These are phyloP conservation scores for Toxotes chatareus DNA, from an alignment of 2,113 vertebrate species.

Conservation along the genomic window DNA sequence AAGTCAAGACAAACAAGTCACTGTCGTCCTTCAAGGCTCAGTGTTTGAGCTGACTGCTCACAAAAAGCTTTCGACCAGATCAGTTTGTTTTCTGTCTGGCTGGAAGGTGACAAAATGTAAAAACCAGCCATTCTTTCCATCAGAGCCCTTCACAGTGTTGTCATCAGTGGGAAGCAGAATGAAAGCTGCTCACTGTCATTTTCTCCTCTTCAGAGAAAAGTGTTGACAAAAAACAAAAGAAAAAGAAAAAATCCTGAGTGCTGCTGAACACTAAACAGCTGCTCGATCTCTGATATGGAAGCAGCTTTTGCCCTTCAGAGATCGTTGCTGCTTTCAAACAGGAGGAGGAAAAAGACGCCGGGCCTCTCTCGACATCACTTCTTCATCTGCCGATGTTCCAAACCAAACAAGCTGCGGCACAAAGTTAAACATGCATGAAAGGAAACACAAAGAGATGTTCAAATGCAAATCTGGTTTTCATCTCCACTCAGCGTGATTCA, in stretches of 20 bases:
- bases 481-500: slow-evolving; percentile 6
- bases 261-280: slow-evolving; percentile 7
- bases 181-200: not conserved
- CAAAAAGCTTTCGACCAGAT: not conserved
- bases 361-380: not conserved
- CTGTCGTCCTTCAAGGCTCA: not conserved
- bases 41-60: too few relatives aligned
- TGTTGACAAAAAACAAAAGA: not conserved
- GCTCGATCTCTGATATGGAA: not conserved
- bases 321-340: slow-evolving; percentile 1
- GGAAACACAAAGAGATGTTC: slow-evolving; percentile 4
- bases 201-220: not conserved
- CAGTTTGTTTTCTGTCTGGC: not conserved
- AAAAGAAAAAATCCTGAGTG: not conserved
- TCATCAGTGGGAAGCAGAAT: not conserved
- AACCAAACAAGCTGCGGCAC: slow-evolving; percentile 13
- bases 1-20: too few relatives aligned
- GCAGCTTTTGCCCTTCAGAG: not conserved
- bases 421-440: not conserved
- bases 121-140: not conserved
- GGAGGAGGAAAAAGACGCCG: not conserved
- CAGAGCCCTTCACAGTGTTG: not conserved
- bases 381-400: slow-evolving; percentile 12
- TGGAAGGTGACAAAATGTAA: not conserved
- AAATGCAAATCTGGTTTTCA: slow-evolving; percentile 36